Conservation (phyloP, 1,140 invertebrate genomes). For the Diuraphis noxia region DNA sequence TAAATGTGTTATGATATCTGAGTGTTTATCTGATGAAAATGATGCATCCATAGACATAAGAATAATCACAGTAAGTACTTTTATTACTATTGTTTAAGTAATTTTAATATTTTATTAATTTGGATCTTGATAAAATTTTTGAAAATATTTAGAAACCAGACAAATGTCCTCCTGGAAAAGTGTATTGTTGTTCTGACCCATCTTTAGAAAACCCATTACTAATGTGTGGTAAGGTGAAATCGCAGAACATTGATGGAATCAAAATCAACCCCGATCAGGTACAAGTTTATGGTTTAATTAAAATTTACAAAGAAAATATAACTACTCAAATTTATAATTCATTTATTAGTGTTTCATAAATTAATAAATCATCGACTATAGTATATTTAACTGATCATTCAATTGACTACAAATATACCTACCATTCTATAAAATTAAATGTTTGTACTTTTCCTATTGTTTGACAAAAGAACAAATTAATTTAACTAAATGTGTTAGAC, state of each 20-base stretch:
- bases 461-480: not conserved
- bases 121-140: not conserved
- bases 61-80: conserved; percentile 31
- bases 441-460: not conserved
- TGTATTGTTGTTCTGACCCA: conserved; percentile 27
- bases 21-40: not conserved
- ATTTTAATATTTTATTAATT: not conserved
- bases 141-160: conserved; percentile 28
- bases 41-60: conserved; percentile 29
- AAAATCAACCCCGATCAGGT: not conserved
- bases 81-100: not conserved
- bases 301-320: not conserved
- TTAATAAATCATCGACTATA: not conserved
- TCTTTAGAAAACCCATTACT: conserved; percentile 18
- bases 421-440: not conserved
- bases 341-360: not conserved
- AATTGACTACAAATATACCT: not conserved
- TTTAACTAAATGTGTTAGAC: not conserved
- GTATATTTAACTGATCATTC: not conserved
- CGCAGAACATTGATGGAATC: conserved; percentile 12
- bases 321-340: not conserved
- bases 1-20: conserved; percentile 14
- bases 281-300: not conserved
- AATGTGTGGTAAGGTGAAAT: conserved; percentile 11
- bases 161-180: conserved; percentile 35